Evolutionary conservation across 2,888 invertebrate genomes (phyloP).

Genomic region (Allacma fusca): DNA sequence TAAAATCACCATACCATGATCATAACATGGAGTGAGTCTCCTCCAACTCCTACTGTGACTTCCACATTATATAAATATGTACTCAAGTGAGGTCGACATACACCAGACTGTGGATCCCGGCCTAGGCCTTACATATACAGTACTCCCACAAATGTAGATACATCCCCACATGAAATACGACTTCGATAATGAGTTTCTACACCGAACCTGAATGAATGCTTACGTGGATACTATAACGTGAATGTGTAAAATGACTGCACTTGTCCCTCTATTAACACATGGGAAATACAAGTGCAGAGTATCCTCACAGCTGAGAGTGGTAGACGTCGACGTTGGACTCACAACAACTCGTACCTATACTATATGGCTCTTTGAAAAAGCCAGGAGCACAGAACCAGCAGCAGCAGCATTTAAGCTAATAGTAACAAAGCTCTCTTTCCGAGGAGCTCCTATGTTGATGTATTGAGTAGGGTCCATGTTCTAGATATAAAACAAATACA

Average conservation of each 20-base stretch:
- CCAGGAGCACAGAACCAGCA: too few relatives aligned
- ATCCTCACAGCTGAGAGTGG: neutral
- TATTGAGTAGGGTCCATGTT: neutral
- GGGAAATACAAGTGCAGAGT: neutral
- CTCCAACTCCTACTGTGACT: too few relatives aligned
- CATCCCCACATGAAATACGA: too few relatives aligned
- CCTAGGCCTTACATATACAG: too few relatives aligned
- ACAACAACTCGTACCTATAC: too few relatives aligned
- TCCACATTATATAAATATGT: neutral
- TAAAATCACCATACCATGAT: slow-evolving; percentile 25
- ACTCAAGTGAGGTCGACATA: neutral
- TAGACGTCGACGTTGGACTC: neutral
- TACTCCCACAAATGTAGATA: too few relatives aligned
- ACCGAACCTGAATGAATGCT: neutral
- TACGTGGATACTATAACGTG: neutral
- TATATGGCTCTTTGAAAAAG: neutral
- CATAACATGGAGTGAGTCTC: neutral
- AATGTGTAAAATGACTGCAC: neutral
- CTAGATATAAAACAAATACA: neutral
- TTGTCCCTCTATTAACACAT: neutral
- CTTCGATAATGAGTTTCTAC: neutral
- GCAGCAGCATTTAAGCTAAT: neutral
- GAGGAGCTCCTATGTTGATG: neutral
- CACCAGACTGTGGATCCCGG: too few relatives aligned
- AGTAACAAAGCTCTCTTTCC: neutral